Percentiles rank a stretch among this genome's conserved stretches.
Conservation (phyloP, 1,140 invertebrate genomes). For the Bombyx mori region DNA sequence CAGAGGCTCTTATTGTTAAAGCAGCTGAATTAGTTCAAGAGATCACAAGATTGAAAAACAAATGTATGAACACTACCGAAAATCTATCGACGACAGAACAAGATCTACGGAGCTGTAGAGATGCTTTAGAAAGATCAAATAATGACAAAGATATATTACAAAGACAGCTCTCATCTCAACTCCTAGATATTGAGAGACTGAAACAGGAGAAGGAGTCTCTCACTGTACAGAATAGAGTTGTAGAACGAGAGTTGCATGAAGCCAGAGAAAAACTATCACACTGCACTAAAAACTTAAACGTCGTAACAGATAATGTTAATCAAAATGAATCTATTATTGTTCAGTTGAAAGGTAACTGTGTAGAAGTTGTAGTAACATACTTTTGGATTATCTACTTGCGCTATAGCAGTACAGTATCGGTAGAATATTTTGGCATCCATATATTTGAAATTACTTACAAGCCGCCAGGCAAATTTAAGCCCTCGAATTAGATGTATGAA, state of each 20-base stretch:
- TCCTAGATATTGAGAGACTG: conserved; percentile 77
- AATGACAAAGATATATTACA: conserved; percentile 80
- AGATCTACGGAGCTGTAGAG: conserved; percentile 76
- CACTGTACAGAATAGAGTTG: conserved; percentile 75
- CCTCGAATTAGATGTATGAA: no score
- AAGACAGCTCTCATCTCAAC: conserved; percentile 75
- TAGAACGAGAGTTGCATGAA: conserved; percentile 77
- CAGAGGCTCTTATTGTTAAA: conserved; percentile 79
- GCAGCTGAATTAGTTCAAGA: conserved; percentile 81
- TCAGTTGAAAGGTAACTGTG: conserved; percentile 75
- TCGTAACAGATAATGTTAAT: conserved; percentile 77
- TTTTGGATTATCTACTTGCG: not conserved
- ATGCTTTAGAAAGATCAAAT: conserved; percentile 75
- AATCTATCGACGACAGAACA: conserved; percentile 75
- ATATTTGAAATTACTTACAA: no score
- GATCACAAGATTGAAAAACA: conserved; percentile 71
- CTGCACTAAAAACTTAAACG: conserved; percentile 75
- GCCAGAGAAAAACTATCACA: conserved; percentile 76
- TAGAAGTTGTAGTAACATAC: conserved; percentile 1
- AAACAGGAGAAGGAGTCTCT: conserved; percentile 79
- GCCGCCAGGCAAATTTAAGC: no score
- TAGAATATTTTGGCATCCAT: no score
- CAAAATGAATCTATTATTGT: conserved; percentile 78
- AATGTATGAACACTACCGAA: conserved; percentile 73
- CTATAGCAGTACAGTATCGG: no score